Evolutionary conservation across 1,140 invertebrate species (phyloP).

Genomic region (Aphaenogaster floridana): DNA sequence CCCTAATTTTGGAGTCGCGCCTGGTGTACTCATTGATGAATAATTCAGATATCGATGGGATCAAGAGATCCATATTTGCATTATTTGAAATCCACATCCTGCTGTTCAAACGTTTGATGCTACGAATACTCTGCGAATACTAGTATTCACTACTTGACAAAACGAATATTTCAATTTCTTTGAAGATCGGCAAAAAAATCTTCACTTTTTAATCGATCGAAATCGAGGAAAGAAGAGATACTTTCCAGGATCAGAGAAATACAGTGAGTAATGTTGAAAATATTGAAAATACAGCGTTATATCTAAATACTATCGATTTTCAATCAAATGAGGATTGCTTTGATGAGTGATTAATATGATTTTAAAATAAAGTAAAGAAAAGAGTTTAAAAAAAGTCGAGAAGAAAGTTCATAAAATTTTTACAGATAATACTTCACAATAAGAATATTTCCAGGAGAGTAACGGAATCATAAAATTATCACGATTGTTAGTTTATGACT

Average conservation of each 20-base stretch:
- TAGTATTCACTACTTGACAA: background rate
- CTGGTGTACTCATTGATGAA: slow-evolving; percentile 17
- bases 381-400: background rate
- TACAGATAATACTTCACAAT: background rate
- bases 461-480: background rate
- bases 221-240: background rate
- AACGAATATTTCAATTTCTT: background rate
- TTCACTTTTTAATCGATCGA: background rate
- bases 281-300: background rate
- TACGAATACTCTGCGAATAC: background rate
- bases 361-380: background rate
- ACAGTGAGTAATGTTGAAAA: slow-evolving; percentile 30
- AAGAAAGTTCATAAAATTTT: slow-evolving; percentile 1
- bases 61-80: background rate
- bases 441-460: background rate
- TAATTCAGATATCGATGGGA: background rate
- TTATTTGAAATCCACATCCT: slow-evolving; percentile 8
- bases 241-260: background rate
- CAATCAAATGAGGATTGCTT: background rate
- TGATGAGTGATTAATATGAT: background rate
- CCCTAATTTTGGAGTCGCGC: background rate
- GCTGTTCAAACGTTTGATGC: background rate
- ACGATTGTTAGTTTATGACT: slow-evolving; percentile 12
- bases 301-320: background rate
- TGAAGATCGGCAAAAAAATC: background rate